These are phyloP conservation scores for Lepus oiostolus DNA, from an alignment of 2,797 vertebrate genomes.

Conservation along the genomic window DNA sequence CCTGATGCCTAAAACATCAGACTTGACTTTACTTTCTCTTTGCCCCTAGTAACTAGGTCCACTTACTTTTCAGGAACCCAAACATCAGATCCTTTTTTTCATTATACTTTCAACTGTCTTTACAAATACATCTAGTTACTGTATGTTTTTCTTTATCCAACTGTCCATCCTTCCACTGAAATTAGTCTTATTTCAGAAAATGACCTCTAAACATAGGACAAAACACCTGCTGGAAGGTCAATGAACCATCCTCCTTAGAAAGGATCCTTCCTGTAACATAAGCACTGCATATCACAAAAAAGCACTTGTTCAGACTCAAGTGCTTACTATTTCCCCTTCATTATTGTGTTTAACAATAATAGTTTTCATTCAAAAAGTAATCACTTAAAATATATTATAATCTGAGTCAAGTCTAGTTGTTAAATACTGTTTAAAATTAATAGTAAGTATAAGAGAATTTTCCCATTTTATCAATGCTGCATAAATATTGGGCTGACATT, in stretches of 20 bases:
- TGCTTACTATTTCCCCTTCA: conserved; percentile 19
- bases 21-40: background rate
- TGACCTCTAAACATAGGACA: conserved; percentile 2
- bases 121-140: background rate
- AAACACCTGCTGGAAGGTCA: background rate
- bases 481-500: background rate
- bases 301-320: background rate
- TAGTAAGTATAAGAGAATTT: background rate
- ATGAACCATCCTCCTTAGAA: conserved; percentile 45
- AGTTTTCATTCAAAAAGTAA: conserved; percentile 8
- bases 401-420: conserved; percentile 1
- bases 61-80: background rate
- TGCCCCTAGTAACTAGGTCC: background rate
- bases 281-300: background rate
- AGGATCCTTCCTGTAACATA: background rate
- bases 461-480: conserved; percentile 36
- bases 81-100: background rate
- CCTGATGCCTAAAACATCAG: background rate
- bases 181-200: conserved; percentile 57
- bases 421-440: conserved; percentile 58
- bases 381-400: conserved; percentile 30
- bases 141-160: conserved; percentile 37
- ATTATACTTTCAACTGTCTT: background rate
- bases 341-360: conserved; percentile 18
- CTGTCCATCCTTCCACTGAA: conserved; percentile 6